A percentile compares a stretch with the other conserved stretches of the same genome.
These are phyloP conservation scores for Strigamia crassipes DNA, from an alignment of 2,888 invertebrate genomes.

Conservation along the genomic window DNA sequence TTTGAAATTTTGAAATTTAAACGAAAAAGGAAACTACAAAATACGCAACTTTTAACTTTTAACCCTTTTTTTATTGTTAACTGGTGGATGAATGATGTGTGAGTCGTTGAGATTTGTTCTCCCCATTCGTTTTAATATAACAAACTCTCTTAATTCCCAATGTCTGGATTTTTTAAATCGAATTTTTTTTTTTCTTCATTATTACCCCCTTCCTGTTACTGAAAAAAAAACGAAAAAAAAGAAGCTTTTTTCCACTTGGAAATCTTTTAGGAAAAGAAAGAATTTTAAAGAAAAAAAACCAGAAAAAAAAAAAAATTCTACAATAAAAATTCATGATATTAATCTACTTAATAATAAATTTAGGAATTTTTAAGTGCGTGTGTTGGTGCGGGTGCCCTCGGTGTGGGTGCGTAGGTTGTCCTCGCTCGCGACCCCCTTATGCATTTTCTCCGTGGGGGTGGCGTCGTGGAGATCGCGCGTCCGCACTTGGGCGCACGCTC, in stretches of 20 bases:
- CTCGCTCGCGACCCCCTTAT: slow-evolving; percentile 42
- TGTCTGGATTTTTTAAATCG: too few species aligned
- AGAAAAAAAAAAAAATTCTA: slow-evolving; percentile 18
- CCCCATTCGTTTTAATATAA: neutral
- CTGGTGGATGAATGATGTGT: slow-evolving; percentile 40
- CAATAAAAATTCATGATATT: slow-evolving; percentile 31
- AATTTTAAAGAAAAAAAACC: slow-evolving; percentile 4
- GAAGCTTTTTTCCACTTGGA: slow-evolving; percentile 44
- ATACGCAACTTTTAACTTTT: too few species aligned
- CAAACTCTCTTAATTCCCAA: too few species aligned
- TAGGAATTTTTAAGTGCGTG: slow-evolving; percentile 37
- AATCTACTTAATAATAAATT: slow-evolving; percentile 42
- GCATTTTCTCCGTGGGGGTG: slow-evolving; percentile 41
- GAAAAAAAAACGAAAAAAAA: slow-evolving; percentile 34
- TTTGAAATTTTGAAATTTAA: too few species aligned
- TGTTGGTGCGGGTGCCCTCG: slow-evolving; percentile 18
- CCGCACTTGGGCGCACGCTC: slow-evolving; percentile 20
- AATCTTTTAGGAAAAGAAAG: slow-evolving; percentile 43
- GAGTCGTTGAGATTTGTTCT: slow-evolving; percentile 29
- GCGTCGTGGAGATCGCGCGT: slow-evolving; percentile 37
- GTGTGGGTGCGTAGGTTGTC: neutral
- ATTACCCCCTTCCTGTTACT: neutral
- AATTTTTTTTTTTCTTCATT: too few species aligned
- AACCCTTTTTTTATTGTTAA: slow-evolving; percentile 20
- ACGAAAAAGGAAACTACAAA: too few species aligned